phyloP scores from a whole-genome alignment of 2,113 vertebrate genomes.

The Meles meles region DNA sequence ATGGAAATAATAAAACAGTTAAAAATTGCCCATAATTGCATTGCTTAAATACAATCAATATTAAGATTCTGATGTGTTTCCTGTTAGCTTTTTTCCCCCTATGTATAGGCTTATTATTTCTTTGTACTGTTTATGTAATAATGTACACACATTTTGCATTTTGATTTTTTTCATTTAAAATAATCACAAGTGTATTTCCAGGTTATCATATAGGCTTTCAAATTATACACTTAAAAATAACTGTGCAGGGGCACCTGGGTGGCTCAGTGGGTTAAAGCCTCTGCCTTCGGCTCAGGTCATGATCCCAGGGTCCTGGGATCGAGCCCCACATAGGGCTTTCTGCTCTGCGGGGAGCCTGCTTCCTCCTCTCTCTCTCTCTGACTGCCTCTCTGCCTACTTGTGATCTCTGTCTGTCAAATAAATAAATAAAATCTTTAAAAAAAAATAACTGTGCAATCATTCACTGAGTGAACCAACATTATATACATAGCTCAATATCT shows the following conservation, averaged over 20 bases:
- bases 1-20: slow-evolving; percentile 60
- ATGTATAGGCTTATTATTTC: slow-evolving; percentile 47
- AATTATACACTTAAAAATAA: slow-evolving; percentile 58
- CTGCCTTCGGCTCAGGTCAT: too few species aligned
- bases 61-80: slow-evolving; percentile 35
- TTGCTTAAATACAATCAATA: slow-evolving; percentile 52
- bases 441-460: slow-evolving; percentile 57
- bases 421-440: too few species aligned
- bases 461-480: slow-evolving; percentile 29
- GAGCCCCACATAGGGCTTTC: too few species aligned
- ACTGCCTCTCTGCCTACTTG: too few species aligned
- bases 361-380: too few species aligned
- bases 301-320: too few species aligned
- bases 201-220: slow-evolving; percentile 34
- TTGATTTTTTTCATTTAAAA: slow-evolving; percentile 55
- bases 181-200: slow-evolving; percentile 33
- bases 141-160: slow-evolving; percentile 24
- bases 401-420: too few species aligned
- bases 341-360: too few species aligned
- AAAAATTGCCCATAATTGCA: slow-evolving; percentile 55
- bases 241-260: too few species aligned
- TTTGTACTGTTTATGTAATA: slow-evolving; percentile 37
- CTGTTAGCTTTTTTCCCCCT: not conserved
- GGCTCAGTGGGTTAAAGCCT: too few species aligned
- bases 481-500: slow-evolving; percentile 43